Evolutionary conservation across 2,797 vertebrate genomes (phyloP).

Genomic region (Mus caroli): DNA sequence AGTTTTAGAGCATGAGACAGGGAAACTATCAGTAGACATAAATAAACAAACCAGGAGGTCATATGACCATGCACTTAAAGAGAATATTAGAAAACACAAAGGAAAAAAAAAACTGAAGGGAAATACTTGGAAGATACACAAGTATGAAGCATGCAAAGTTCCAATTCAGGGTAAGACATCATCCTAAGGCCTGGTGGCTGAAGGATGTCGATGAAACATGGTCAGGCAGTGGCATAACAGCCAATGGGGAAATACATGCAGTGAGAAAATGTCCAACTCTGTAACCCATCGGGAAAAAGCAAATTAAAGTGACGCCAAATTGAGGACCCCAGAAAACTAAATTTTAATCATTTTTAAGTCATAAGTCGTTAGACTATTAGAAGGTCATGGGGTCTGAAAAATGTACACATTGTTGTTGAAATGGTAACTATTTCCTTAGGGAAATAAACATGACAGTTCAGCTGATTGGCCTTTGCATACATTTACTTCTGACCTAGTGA

Average conservation of each 20-base stretch:
- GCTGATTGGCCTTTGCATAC: background rate
- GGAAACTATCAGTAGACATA: constrained; percentile 28
- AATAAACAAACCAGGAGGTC: background rate
- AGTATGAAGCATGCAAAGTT: no score
- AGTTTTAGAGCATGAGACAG: constrained; percentile 49
- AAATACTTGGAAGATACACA: background rate
- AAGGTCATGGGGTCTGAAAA: background rate
- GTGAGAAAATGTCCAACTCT: background rate
- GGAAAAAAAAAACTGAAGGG: background rate
- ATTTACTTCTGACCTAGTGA: background rate
- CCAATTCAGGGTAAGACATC: background rate
- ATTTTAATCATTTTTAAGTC: background rate
- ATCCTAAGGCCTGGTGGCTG: background rate
- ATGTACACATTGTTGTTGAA: background rate
- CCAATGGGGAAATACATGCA: background rate
- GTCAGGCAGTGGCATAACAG: background rate
- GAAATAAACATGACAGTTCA: background rate
- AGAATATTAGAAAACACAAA: constrained; percentile 31
- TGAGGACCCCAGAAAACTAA: background rate
- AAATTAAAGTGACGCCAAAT: background rate
- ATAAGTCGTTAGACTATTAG: background rate
- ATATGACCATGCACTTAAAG: background rate
- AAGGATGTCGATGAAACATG: background rate
- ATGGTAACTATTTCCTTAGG: background rate
- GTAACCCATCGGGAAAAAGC: background rate